Evolutionary conservation across 1,140 invertebrate species (phyloP).

Genomic region (Drosophila truncata): DNA sequence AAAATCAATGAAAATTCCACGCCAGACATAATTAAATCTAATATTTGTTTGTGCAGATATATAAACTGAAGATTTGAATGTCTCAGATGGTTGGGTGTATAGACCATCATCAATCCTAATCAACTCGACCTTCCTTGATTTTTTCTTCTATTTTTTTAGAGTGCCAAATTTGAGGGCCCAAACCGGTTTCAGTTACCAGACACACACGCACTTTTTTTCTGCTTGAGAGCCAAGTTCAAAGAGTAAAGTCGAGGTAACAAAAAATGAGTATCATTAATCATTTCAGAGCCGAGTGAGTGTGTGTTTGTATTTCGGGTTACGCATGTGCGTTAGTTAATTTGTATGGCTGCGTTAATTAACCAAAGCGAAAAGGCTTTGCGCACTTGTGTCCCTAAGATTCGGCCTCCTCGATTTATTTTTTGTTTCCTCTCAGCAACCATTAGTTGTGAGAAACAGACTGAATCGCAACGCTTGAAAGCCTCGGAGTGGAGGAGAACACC

Average conservation of each 20-base stretch:
- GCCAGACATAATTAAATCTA: slow-evolving; percentile 23
- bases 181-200: slow-evolving; percentile 52
- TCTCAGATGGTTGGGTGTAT: background rate
- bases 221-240: slow-evolving; percentile 18
- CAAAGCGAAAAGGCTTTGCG: slow-evolving; percentile 47
- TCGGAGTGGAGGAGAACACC: slow-evolving; percentile 37
- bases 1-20: slow-evolving; percentile 43
- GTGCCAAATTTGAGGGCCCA: slow-evolving; percentile 41
- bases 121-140: slow-evolving; percentile 22
- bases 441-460: slow-evolving; percentile 53
- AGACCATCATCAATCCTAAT: slow-evolving; percentile 45
- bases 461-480: slow-evolving; percentile 54
- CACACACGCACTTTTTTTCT: slow-evolving; percentile 37
- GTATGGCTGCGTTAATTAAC: slow-evolving; percentile 72
- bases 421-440: slow-evolving; percentile 24
- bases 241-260: slow-evolving; percentile 20
- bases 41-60: slow-evolving; percentile 15
- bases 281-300: slow-evolving; percentile 17
- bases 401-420: slow-evolving; percentile 29
- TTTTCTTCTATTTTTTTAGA: slow-evolving; percentile 20
- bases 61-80: background rate
- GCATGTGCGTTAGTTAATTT: slow-evolving; percentile 82
- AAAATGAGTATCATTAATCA: slow-evolving; percentile 67
- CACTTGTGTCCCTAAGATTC: slow-evolving; percentile 23
- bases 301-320: slow-evolving; percentile 53